These are phyloP conservation scores for Drosophila peninsularis DNA, from an alignment of 2,888 invertebrate genomes.

Conservation along the genomic window DNA sequence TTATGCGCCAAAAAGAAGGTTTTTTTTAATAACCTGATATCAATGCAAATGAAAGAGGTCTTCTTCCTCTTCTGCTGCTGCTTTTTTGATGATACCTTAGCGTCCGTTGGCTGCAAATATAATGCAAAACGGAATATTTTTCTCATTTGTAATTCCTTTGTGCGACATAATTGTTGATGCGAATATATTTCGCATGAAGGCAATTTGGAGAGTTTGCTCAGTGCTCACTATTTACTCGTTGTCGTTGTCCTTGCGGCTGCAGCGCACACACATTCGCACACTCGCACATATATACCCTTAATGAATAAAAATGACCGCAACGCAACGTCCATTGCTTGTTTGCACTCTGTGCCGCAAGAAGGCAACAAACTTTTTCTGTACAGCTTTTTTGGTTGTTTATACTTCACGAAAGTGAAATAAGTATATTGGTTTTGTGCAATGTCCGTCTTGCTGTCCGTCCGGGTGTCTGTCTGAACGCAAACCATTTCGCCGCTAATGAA, in stretches of 20 bases:
- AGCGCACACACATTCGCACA: background rate
- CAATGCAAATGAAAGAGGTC: constrained; percentile 8
- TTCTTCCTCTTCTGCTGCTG: background rate
- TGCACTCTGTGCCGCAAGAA: constrained; percentile 59
- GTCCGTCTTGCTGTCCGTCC: no score
- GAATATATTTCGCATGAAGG: constrained; percentile 27
- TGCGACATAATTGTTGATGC: constrained; percentile 30
- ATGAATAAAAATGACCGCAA: constrained; percentile 65
- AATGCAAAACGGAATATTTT: constrained; percentile 16
- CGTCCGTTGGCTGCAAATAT: constrained; percentile 2
- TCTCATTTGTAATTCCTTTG: constrained; percentile 15
- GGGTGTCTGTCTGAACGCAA: no score
- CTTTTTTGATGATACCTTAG: constrained; percentile 7
- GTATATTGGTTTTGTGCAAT: no score
- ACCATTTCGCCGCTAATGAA: no score
- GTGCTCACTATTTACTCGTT: constrained; percentile 25
- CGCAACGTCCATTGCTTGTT: constrained; percentile 60
- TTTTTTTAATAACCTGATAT: background rate
- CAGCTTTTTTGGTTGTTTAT: no score
- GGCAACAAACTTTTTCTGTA: constrained; percentile 41
- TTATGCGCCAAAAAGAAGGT: background rate
- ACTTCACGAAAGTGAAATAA: no score
- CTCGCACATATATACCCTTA: constrained; percentile 11
- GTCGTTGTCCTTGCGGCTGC: constrained; percentile 38
- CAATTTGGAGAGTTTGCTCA: constrained; percentile 26